Evolutionary conservation across 2,113 vertebrate species (phyloP).

Genomic region (Tor tambroides): DNA sequence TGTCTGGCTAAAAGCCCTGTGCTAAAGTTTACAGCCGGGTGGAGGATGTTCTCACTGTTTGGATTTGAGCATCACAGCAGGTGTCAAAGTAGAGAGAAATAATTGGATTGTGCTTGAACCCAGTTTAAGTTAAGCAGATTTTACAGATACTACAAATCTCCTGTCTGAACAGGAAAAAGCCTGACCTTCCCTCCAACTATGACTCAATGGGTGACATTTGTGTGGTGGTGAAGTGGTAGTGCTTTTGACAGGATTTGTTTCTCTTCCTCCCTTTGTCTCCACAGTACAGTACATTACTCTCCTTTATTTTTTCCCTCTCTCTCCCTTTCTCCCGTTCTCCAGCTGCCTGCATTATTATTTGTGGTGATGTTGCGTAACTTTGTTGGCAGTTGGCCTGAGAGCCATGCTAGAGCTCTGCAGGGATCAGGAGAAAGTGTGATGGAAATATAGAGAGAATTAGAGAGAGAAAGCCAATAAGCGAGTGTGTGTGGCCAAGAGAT

Average conservation of each 20-base stretch:
- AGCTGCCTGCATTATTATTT: slow-evolving; percentile 34
- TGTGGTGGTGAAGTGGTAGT: background rate
- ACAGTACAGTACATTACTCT: background rate
- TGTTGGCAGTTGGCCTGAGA: slow-evolving; percentile 27
- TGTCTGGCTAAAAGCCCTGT: background rate
- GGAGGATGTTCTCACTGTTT: slow-evolving; percentile 35
- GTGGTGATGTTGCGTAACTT: slow-evolving; percentile 45
- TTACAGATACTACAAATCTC: slow-evolving; percentile 51
- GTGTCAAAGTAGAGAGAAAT: slow-evolving; percentile 33
- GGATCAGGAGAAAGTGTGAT: slow-evolving; percentile 22
- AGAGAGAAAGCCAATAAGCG: slow-evolving; percentile 2
- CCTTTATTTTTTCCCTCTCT: slow-evolving; percentile 27
- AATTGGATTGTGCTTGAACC: slow-evolving; percentile 45
- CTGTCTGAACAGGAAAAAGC: background rate
- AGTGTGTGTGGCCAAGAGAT: slow-evolving; percentile 15
- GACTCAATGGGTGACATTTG: background rate
- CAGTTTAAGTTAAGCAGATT: slow-evolving; percentile 47
- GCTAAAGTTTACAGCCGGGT: background rate
- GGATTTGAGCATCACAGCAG: slow-evolving; percentile 32
- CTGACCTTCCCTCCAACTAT: background rate
- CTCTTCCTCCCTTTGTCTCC: slow-evolving; percentile 13
- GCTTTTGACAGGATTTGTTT: slow-evolving; percentile 12
- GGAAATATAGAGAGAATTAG: slow-evolving; percentile 31
- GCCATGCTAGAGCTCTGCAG: slow-evolving; percentile 18
- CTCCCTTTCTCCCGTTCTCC: background rate